phyloP scores from a whole-genome alignment of 2,113 vertebrate species.

The Probosciger aterrimus region DNA sequence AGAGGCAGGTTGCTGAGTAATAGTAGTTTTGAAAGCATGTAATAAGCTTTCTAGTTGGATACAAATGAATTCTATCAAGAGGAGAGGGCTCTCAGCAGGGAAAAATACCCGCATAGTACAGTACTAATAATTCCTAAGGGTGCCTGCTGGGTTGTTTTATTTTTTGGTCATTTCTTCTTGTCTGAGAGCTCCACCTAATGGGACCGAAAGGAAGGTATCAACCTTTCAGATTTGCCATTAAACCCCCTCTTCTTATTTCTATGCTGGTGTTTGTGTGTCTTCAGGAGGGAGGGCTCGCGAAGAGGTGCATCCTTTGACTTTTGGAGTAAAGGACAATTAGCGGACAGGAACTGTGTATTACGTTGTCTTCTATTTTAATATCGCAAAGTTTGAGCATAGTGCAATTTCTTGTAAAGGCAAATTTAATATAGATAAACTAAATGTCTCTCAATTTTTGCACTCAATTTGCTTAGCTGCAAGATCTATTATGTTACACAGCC shows the following conservation, averaged over 20 bases:
- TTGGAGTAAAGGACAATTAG: background rate
- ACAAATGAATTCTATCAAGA: background rate
- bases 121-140: background rate
- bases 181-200: slow-evolving; percentile 66
- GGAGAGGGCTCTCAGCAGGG: background rate
- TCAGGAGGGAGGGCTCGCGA: background rate
- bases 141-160: background rate
- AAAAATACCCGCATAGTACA: background rate
- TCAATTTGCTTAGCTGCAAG: background rate
- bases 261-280: background rate
- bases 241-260: background rate
- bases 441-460: background rate
- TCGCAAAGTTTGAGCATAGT: fast-evolving
- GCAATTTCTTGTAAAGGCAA: background rate
- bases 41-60: background rate
- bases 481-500: background rate
- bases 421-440: background rate
- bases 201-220: background rate
- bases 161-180: background rate
- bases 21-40: background rate
- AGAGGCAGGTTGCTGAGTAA: background rate
- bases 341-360: background rate
- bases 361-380: background rate
- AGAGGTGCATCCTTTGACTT: background rate
- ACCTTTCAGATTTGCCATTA: background rate